A percentile compares a stretch with the other conserved stretches of the same genome.
Evolutionary conservation across 1,140 invertebrate genomes (phyloP).

Genomic region (Homalodisca vitripennis): DNA sequence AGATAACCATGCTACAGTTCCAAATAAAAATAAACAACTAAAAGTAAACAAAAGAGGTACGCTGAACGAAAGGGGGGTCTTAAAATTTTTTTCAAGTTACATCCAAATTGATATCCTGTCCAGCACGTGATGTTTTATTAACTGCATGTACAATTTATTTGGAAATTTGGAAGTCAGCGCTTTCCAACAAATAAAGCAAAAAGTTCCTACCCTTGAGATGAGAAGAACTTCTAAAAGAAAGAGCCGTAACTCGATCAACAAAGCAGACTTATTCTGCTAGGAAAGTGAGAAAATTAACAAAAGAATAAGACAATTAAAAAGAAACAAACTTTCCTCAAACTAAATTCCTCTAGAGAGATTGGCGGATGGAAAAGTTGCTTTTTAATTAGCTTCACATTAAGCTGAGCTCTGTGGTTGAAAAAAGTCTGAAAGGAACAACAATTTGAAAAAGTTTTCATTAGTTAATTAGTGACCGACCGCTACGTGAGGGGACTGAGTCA

Average conservation of each 20-base stretch:
- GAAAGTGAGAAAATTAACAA: slow-evolving; percentile 18
- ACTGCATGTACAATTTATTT: too few species aligned
- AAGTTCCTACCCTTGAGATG: not conserved
- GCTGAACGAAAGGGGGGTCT: too few species aligned
- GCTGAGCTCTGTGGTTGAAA: not conserved
- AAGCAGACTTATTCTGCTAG: not conserved
- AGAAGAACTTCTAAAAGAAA: not conserved
- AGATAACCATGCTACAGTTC: too few species aligned
- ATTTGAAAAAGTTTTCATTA: slow-evolving; percentile 8
- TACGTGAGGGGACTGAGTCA: not conserved
- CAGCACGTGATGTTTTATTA: too few species aligned
- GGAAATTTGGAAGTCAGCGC: too few species aligned
- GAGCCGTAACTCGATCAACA: not conserved
- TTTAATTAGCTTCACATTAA: slow-evolving; percentile 16
- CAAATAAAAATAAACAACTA: too few species aligned
- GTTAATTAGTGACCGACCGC: not conserved
- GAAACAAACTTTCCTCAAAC: slow-evolving; percentile 6
- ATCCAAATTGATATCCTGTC: too few species aligned
- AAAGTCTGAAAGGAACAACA: not conserved
- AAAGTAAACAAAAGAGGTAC: too few species aligned
- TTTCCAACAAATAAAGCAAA: too few species aligned
- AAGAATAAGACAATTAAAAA: slow-evolving; percentile 23
- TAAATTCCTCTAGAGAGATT: not conserved
- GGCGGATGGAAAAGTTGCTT: slow-evolving; percentile 20
- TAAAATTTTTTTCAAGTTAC: too few species aligned